These are phyloP conservation scores for Pantherophis guttatus DNA, from an alignment of 2,113 vertebrate genomes.

Conservation along the genomic window DNA sequence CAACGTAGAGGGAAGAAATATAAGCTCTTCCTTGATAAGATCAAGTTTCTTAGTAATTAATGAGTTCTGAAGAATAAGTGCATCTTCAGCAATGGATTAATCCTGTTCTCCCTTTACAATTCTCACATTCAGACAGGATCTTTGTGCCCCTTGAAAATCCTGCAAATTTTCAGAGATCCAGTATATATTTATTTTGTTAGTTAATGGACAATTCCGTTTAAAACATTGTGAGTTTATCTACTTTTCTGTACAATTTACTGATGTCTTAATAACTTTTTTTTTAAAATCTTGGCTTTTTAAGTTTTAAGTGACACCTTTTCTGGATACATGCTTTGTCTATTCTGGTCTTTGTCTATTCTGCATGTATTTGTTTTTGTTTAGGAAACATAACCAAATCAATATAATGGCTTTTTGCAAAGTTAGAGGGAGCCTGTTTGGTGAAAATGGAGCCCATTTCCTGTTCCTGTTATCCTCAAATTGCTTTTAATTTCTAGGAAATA, in stretches of 20 bases:
- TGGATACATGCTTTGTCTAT: not conserved
- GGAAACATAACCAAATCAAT: not conserved
- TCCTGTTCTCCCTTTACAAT: constrained; percentile 20
- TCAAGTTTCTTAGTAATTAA: constrained; percentile 24
- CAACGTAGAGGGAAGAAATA: constrained; percentile 35
- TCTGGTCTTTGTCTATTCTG: not conserved
- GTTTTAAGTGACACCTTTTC: not conserved
- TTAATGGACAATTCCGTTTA: not conserved
- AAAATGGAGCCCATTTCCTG: not conserved
- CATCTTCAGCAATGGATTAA: not conserved
- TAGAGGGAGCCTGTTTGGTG: not conserved
- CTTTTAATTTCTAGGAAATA: not conserved
- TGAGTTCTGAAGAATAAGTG: constrained; percentile 17
- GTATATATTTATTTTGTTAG: not conserved
- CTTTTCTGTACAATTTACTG: not conserved
- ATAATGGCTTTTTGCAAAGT: not conserved
- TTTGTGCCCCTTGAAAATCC: not conserved
- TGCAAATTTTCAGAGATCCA: not conserved
- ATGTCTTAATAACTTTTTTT: not conserved
- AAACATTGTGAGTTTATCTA: not conserved
- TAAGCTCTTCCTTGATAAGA: not conserved
- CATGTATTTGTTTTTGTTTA: not conserved
- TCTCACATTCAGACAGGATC: not conserved
- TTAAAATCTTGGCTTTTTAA: not conserved
- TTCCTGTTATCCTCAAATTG: not conserved